Conservation (phyloP, 1,140 invertebrate species). For the Brachionus plicatilis region DNA sequence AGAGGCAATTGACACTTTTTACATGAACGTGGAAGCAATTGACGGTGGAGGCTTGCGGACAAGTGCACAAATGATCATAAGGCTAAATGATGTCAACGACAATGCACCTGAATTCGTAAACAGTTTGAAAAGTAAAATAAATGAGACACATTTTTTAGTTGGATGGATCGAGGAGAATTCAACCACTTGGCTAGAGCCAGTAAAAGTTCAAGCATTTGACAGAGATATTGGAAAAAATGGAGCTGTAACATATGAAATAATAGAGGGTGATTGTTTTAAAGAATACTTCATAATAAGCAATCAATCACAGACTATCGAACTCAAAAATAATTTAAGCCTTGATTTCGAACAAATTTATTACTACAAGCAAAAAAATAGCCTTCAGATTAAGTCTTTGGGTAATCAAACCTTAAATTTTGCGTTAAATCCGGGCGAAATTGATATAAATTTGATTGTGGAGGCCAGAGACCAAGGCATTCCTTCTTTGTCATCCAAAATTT, state of each 20-base stretch:
- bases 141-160: conserved; percentile 3
- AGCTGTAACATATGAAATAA: conserved; percentile 37
- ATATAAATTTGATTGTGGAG: conserved; percentile 68
- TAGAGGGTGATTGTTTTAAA: conserved; percentile 33
- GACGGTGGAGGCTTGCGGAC: conserved; percentile 82
- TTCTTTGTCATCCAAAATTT: conserved; percentile 67
- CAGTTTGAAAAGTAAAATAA: not conserved
- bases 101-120: conserved; percentile 43
- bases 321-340: conserved; percentile 71
- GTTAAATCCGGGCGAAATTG: conserved; percentile 62
- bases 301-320: conserved; percentile 75
- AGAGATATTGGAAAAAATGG: conserved; percentile 30
- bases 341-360: conserved; percentile 62
- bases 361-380: conserved; percentile 59
- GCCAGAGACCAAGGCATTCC: conserved; percentile 74
- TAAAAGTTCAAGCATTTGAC: conserved; percentile 28
- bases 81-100: conserved; percentile 71
- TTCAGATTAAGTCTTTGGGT: conserved; percentile 66
- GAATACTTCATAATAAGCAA: conserved; percentile 57
- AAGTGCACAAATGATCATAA: conserved; percentile 75
- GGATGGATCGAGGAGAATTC: conserved; percentile 10
- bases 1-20: conserved; percentile 76
- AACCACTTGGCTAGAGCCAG: not conserved
- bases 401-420: conserved; percentile 64
- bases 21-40: conserved; percentile 80